phyloP scores from a whole-genome alignment of 2,888 invertebrate species.

The Drosophila setosimentum region DNA sequence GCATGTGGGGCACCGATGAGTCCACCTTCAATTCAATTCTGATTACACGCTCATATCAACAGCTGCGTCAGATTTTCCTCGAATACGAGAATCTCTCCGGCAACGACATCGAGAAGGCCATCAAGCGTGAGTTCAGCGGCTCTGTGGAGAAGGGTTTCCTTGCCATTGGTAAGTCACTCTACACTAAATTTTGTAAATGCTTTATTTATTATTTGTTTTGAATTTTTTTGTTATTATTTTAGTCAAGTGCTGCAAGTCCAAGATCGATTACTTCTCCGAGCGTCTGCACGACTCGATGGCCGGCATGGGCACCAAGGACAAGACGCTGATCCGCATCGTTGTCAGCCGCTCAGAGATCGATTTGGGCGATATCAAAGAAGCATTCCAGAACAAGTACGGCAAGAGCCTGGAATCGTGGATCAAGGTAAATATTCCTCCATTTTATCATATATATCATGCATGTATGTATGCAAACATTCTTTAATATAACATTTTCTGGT shows the following conservation, averaged over 20 bases:
- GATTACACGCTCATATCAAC: constrained; percentile 95
- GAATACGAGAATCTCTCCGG: constrained; percentile 94
- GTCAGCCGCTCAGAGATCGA: constrained; percentile 97
- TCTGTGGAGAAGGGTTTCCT: constrained; percentile 94
- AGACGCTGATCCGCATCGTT: constrained; percentile 95
- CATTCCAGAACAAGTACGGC: constrained; percentile 93
- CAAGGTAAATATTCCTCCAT: constrained; percentile 87
- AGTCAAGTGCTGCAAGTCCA: constrained; percentile 96
- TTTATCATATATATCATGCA: not conserved
- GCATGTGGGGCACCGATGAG: constrained; percentile 96
- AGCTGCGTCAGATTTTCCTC: constrained; percentile 93
- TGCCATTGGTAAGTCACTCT: constrained; percentile 90
- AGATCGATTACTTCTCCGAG: constrained; percentile 96
- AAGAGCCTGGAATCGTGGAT: constrained; percentile 94
- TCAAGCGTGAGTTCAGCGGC: constrained; percentile 95
- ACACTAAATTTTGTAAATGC: not conserved
- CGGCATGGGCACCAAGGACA: constrained; percentile 94
- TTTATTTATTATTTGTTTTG: not conserved
- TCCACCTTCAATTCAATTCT: constrained; percentile 94
- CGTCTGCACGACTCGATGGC: constrained; percentile 96
- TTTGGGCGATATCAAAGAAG: constrained; percentile 95
- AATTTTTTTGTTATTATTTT: constrained; percentile 36
- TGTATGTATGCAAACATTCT: constrained; percentile 23
- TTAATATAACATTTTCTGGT: constrained; percentile 31
- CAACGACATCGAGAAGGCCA: constrained; percentile 93